These are phyloP conservation scores for Orthonevra nobilis DNA, from an alignment of 2,888 invertebrate species.

Conservation along the genomic window DNA sequence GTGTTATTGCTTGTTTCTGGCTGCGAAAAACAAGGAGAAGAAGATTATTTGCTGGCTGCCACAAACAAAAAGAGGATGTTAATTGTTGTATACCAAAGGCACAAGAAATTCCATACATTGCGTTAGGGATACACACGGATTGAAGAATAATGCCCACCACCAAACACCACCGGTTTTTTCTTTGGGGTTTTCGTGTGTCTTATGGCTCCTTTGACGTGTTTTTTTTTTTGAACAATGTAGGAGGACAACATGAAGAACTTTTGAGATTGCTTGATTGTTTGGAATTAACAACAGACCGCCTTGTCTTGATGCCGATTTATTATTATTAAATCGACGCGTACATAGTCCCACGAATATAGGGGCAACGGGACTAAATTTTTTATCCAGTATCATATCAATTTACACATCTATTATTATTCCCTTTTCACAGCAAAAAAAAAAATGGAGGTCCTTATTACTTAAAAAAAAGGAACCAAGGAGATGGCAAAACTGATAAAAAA, in stretches of 20 bases:
- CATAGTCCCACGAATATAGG: conserved; percentile 57
- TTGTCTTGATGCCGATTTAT: conserved; percentile 70
- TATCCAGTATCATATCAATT: conserved; percentile 65
- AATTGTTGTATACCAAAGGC: conserved; percentile 57
- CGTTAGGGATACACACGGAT: conserved; percentile 57
- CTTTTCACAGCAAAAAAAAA: too few species aligned
- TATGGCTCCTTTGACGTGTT: conserved; percentile 47
- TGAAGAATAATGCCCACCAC: conserved; percentile 58
- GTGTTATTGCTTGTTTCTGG: conserved; percentile 26
- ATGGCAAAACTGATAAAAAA: too few species aligned
- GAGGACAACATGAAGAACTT: conserved; percentile 66
- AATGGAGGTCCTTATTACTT: conserved; percentile 31
- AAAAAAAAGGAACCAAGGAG: conserved; percentile 23
- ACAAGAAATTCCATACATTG: conserved; percentile 58
- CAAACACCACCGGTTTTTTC: conserved; percentile 12
- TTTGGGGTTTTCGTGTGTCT: neutral
- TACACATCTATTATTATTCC: conserved; percentile 60
- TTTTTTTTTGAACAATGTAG: conserved; percentile 47
- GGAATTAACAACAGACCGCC: conserved; percentile 70
- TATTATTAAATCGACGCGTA: conserved; percentile 68
- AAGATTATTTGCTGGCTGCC: conserved; percentile 63
- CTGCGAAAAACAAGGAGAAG: conserved; percentile 57
- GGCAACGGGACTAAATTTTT: conserved; percentile 61
- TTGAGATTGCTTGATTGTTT: conserved; percentile 68
- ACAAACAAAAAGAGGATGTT: conserved; percentile 68